phyloP scores from a whole-genome alignment of 2,888 invertebrate genomes.

The Bhutanitis thaidina region DNA sequence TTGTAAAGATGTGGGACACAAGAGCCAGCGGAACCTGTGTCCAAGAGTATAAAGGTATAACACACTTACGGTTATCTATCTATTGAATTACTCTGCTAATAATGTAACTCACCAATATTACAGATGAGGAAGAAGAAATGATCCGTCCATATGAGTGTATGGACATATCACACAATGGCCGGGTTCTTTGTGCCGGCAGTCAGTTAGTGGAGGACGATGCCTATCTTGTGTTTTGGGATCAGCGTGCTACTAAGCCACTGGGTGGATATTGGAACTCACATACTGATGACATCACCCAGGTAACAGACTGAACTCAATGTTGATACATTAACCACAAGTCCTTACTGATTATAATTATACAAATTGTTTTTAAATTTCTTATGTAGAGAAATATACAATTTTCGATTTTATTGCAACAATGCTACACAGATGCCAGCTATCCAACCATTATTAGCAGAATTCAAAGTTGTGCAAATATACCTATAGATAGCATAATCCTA shows the following conservation, averaged over 20 bases:
- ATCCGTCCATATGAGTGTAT: slow-evolving; percentile 83
- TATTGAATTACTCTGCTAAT: neutral
- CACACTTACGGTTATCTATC: no score
- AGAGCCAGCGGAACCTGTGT: slow-evolving; percentile 67
- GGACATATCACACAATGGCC: slow-evolving; percentile 85
- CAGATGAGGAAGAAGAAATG: slow-evolving; percentile 58
- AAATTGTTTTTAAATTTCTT: no score
- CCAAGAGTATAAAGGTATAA: slow-evolving; percentile 56
- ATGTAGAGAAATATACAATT: no score
- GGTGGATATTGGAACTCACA: slow-evolving; percentile 93
- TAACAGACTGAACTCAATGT: slow-evolving; percentile 34
- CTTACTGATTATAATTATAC: no score
- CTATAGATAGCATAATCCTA: no score
- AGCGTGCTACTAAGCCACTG: slow-evolving; percentile 80
- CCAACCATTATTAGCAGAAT: no score
- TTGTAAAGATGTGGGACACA: slow-evolving; percentile 82
- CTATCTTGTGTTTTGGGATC: slow-evolving; percentile 90
- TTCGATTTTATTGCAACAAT: no score
- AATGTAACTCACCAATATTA: slow-evolving; percentile 8
- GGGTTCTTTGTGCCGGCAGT: slow-evolving; percentile 87
- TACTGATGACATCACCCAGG: slow-evolving; percentile 88
- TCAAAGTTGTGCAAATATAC: no score
- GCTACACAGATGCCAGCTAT: no score
- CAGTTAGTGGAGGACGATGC: slow-evolving; percentile 84
- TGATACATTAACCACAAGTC: no score